Base-by-base conservation (phyloP, 2,888 invertebrate species). In the Lithophane semibrunnea region DNA sequence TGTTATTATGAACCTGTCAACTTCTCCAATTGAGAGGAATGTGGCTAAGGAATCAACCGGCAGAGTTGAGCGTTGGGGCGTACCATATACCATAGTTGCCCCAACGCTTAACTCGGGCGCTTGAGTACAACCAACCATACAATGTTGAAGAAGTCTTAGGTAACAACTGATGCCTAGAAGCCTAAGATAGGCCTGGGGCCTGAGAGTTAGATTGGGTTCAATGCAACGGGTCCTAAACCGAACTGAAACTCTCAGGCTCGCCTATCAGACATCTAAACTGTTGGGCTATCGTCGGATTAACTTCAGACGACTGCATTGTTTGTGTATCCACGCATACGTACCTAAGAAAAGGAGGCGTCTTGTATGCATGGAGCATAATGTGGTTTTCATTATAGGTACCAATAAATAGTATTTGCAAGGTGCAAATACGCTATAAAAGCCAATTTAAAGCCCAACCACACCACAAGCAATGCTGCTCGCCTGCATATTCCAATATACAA, bases 371-470 rank as follows among this genome's bases (percentile, higher is more conserved):
- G 29, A 42, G 56, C 52, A 64, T 67, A 66, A 69, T 52, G 49
- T 4, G 54, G 70, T 56, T 76, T 56, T 60, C n/a, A 56, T 56
- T 69, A 29, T 44, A 66, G 12, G 8, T 64, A 24, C 49, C 61
- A n/a, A 66, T 66, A 67, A 75, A 75, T 68, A 47, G 65, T 44
- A 63, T 71, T 82, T 77, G 42, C 71, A 61, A 77, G 66, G 37
- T 82, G 37, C 71, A n/a, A 77, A 75, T 68, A 74, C 73, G 74
- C 73, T 54, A 56, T 69, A 47, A 63, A 82, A 66, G 70, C 72
- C 65, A 80, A 77, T 80, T 44, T 82, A 82, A 66, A 58, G 77
- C 77, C 42, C 10, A 18, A 52, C 77, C 61, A 58, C 49, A 42
- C 42, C n/a, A 56, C 58, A 64, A 52, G 75, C 79, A 47, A 18